A percentile compares a stretch with the other conserved stretches of the same genome.
phyloP scores from a whole-genome alignment of 64 coral and sea anemone genomes.

The Acropora tenuis region DNA sequence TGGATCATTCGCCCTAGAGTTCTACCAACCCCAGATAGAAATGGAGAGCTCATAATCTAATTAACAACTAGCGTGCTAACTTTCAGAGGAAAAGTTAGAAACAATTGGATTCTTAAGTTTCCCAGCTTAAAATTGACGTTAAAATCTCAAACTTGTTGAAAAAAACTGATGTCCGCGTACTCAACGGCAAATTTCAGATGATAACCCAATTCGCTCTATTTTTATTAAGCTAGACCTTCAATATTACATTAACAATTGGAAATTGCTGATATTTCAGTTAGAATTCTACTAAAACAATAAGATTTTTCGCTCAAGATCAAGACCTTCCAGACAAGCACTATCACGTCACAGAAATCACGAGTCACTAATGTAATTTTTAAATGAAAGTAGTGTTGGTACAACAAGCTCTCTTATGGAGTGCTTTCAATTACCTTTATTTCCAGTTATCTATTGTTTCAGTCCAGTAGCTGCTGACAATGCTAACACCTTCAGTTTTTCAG shows the following conservation, averaged over 20 bases:
- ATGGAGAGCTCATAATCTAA: no score
- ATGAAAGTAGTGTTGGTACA: not conserved
- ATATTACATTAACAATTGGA: not conserved
- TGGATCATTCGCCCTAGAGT: not conserved
- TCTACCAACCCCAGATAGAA: not conserved
- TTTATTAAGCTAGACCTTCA: not conserved
- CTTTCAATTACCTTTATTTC: not conserved
- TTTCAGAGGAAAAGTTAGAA: not conserved
- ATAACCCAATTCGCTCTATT: not conserved
- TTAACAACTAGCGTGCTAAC: no score
- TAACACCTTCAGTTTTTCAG: not conserved
- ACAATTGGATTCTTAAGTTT: not conserved
- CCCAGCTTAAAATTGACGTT: not conserved
- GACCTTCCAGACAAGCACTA: not conserved
- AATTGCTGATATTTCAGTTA: not conserved
- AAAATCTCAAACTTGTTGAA: not conserved
- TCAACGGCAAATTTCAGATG: no score
- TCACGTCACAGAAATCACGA: no score
- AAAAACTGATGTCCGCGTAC: no score
- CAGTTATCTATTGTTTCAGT: not conserved
- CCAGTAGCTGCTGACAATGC: conserved; percentile 9
- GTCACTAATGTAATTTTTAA: no score
- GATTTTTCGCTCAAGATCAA: not conserved
- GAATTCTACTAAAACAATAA: not conserved
- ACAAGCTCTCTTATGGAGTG: not conserved